Evolutionary conservation across 2,797 vertebrate genomes (phyloP), one percentile per base, ranked within the genome.

Genomic region (Eulemur coronatus): DNA sequence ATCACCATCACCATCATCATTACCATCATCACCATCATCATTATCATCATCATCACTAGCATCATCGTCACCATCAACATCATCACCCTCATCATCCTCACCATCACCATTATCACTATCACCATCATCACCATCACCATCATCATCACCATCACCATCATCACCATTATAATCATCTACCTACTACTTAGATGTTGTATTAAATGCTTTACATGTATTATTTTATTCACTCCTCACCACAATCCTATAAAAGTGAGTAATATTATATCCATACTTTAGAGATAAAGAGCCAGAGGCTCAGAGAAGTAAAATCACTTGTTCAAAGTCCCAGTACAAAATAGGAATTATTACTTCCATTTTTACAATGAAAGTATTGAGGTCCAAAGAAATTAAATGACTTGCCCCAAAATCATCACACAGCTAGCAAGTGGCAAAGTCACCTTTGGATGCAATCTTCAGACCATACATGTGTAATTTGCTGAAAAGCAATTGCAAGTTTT

Each of bases 21-120:
- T 10, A 43, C 0, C 20, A n/a, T 3, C 59, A 5, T 2, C 38
- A 81, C 0, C 26, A 61, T 1, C 9, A 35, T 2, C 20, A 65
- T 1, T 10, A n/a, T 0, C 30, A n/a, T 0, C 12, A 13, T 0
- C 12, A 38, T 2, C 48, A 57, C 0, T 6, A 30, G 0, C n/a
- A 52, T 0, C n/a, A 18, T 0, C 15, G 28, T 0, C 5, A 17
- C 0, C 17, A 33, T 0, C 5, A 59, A 0, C 28, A 22, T 14
- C 43, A 65, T 0, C 30, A 8, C 0, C 12, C 33, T 1, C n/a
- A 22, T 0, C 13, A 55, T 2, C 7, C 4, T 20, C 35, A 67
- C 9, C 8, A 20, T 3, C 15, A n/a, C 1, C 33, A n/a, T 9
- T 15, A 72, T 0, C 4, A 43, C 0, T 26, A 30, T 9, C 33